Percentiles rank a stretch among this genome's conserved stretches.
These are phyloP conservation scores for Andrena fulva DNA, from an alignment of 2,888 invertebrate species.

Conservation along the genomic window DNA sequence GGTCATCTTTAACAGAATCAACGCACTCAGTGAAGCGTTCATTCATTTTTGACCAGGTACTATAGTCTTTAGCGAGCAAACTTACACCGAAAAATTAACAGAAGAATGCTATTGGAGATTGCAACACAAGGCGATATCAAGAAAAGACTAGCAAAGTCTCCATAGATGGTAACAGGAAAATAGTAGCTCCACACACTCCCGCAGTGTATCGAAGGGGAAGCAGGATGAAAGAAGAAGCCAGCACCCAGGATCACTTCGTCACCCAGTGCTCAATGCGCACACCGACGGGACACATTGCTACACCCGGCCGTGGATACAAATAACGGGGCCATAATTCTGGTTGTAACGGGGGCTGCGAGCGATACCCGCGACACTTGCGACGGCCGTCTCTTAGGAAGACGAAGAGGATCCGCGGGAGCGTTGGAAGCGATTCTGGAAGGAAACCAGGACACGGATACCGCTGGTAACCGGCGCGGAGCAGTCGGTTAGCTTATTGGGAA, in stretches of 20 bases:
- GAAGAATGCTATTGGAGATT: too few relatives aligned
- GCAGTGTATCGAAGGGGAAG: too few relatives aligned
- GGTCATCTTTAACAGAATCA: too few relatives aligned
- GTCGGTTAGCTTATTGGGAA: constrained; percentile 83
- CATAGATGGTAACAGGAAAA: too few relatives aligned
- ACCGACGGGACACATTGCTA: neutral
- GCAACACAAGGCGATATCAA: too few relatives aligned
- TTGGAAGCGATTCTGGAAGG: constrained; percentile 64
- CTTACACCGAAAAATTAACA: too few relatives aligned
- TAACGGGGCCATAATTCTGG: constrained; percentile 3
- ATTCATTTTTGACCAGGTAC: too few relatives aligned
- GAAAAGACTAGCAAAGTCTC: too few relatives aligned
- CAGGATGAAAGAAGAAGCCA: neutral
- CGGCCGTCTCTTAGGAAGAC: neutral
- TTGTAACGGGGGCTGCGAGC: neutral
- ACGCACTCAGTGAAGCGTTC: too few relatives aligned
- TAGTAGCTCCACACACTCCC: too few relatives aligned
- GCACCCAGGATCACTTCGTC: neutral
- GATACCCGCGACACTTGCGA: neutral
- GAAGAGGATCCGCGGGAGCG: constrained; percentile 40
- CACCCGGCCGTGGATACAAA: neutral
- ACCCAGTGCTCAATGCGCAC: neutral
- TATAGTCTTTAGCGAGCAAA: too few relatives aligned
- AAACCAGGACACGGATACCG: constrained; percentile 74
- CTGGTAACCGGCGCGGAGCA: constrained; percentile 75